Percentiles rank a stretch among this genome's conserved stretches.
Conservation (phyloP, 2,797 vertebrate genomes). For the Scleropages formosus region DNA sequence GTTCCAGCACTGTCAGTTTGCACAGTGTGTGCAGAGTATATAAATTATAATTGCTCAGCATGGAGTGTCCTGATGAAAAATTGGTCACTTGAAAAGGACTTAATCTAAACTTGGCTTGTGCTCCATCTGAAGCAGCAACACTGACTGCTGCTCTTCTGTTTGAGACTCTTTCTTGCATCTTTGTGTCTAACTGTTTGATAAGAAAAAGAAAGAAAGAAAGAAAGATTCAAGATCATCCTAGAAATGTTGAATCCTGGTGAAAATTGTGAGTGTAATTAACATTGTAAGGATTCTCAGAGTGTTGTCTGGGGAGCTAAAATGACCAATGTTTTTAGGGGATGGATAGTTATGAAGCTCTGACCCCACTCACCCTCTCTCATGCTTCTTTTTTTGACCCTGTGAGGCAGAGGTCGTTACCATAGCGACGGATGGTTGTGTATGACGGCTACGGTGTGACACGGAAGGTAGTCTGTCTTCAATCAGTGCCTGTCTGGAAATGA, state of each 20-base stretch:
- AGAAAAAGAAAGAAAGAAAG: too few relatives aligned
- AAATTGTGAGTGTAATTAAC: neutral
- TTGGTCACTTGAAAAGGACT: neutral
- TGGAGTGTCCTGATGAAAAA: too few relatives aligned
- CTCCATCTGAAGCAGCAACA: too few relatives aligned
- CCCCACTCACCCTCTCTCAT: neutral
- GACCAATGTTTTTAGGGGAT: neutral
- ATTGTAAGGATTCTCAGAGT: neutral
- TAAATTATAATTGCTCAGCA: too few relatives aligned
- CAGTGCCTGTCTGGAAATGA: slow-evolving; percentile 1
- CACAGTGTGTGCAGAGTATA: too few relatives aligned
- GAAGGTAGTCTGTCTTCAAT: slow-evolving; percentile 1
- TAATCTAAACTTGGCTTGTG: neutral
- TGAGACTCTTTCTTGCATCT: too few relatives aligned
- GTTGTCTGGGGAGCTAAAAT: neutral
- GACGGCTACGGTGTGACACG: neutral
- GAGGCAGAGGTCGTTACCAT: neutral
- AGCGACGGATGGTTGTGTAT: neutral
- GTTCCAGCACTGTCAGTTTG: too few relatives aligned
- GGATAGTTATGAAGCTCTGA: neutral
- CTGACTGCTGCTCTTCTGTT: too few relatives aligned
- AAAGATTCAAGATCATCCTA: too few relatives aligned
- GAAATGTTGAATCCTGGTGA: neutral
- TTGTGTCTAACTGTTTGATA: too few relatives aligned
- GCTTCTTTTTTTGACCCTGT: neutral